phyloP scores from a whole-genome alignment of 35 echinoderm and acorn worm species.

The Lytechinus variegatus region DNA sequence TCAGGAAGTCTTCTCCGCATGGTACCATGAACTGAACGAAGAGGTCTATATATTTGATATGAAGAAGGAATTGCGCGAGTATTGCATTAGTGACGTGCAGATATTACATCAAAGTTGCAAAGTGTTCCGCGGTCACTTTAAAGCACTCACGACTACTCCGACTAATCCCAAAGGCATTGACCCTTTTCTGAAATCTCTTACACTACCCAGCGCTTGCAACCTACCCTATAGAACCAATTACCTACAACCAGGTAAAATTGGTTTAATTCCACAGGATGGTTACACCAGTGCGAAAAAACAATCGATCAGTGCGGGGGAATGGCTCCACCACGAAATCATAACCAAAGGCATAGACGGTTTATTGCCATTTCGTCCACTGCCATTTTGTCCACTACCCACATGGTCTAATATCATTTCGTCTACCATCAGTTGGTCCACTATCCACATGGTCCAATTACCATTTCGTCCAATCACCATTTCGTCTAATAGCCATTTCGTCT shows the following conservation, averaged over 20 bases:
- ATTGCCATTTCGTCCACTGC: too few species aligned
- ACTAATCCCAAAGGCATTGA: neutral
- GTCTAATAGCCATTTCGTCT: too few species aligned
- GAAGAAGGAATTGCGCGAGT: neutral
- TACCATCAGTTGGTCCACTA: too few species aligned
- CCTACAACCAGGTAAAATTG: neutral
- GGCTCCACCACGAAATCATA: neutral
- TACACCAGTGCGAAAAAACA: neutral
- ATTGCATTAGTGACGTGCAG: constrained; percentile 25
- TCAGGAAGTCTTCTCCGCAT: neutral
- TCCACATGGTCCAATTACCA: too few species aligned
- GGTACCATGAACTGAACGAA: neutral
- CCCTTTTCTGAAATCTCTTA: neutral
- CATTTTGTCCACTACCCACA: too few species aligned
- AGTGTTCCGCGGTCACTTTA: neutral
- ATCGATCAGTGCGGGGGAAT: neutral
- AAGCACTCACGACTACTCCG: neutral
- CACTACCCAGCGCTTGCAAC: constrained; percentile 15
- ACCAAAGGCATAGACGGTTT: too few species aligned
- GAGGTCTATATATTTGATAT: neutral
- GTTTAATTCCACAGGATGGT: neutral
- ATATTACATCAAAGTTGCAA: constrained; percentile 43
- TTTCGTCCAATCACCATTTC: too few species aligned
- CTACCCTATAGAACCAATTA: neutral
- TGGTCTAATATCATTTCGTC: too few species aligned